phyloP scores from a whole-genome alignment of 2,113 vertebrate species.

The Dascyllus trimaculatus region DNA sequence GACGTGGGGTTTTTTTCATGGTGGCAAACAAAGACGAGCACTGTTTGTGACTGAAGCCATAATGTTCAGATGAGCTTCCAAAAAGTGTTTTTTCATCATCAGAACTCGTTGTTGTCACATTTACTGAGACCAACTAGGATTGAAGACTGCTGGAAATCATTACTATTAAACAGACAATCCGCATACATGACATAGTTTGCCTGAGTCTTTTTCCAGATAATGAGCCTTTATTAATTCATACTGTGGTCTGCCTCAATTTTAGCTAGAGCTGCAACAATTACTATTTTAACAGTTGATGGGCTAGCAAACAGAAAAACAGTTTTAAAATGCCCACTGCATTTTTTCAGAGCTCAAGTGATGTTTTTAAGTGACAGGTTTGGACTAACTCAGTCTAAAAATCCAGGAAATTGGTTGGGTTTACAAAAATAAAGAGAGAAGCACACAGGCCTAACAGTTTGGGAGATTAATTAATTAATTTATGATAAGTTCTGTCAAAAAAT shows the following conservation, averaged over 20 bases:
- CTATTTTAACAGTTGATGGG: background rate
- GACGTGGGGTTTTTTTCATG: slow-evolving; percentile 11
- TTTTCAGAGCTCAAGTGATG: too few relatives aligned
- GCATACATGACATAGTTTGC: background rate
- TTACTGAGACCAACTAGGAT: background rate
- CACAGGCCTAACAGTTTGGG: too few relatives aligned
- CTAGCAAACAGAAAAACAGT: too few relatives aligned
- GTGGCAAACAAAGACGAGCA: slow-evolving; percentile 25
- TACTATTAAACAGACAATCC: background rate
- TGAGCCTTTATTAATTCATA: too few relatives aligned
- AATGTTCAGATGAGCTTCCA: slow-evolving; percentile 17
- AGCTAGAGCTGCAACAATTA: background rate
- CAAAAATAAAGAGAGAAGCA: too few relatives aligned
- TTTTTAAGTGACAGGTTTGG: too few relatives aligned
- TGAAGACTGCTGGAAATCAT: background rate
- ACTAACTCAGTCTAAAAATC: too few relatives aligned
- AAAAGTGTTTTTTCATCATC: background rate
- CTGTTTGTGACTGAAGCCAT: background rate
- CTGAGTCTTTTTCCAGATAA: background rate
- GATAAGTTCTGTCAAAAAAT: too few relatives aligned
- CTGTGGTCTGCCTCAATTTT: background rate
- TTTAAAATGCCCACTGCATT: too few relatives aligned
- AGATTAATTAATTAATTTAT: too few relatives aligned
- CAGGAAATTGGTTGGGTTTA: too few relatives aligned
- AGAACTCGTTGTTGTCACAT: background rate